Conservation (phyloP, 2,888 invertebrate species). For the Petrolisthes manimaculis region DNA sequence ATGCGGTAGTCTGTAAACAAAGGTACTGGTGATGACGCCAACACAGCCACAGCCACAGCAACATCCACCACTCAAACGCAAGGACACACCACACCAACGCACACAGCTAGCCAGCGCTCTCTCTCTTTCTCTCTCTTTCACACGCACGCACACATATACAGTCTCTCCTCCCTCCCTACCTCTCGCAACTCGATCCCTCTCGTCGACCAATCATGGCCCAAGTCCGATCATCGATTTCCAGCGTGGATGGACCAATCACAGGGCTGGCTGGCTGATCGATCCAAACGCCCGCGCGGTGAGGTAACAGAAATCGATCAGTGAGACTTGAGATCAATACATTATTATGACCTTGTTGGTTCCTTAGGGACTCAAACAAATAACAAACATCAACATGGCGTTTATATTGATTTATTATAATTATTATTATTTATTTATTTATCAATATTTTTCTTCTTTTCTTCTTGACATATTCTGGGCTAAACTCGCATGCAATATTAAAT, state of each 20-base stretch:
- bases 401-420: no score
- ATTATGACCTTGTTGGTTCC: no score
- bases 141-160: no score
- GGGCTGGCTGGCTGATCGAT: slow-evolving; percentile 39
- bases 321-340: slow-evolving; percentile 26
- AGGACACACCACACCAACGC: not conserved
- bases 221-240: slow-evolving; percentile 56
- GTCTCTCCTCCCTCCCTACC: not conserved
- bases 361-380: no score
- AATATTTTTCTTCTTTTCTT: no score
- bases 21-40: not conserved
- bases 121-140: no score
- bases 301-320: slow-evolving; percentile 35
- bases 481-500: no score
- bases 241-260: slow-evolving; percentile 43
- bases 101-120: not conserved
- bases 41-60: not conserved
- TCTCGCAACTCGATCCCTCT: slow-evolving; percentile 48
- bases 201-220: slow-evolving; percentile 47
- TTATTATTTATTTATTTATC: no score
- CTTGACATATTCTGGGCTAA: no score
- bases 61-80: not conserved
- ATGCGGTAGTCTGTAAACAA: no score
- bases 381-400: no score
- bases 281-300: slow-evolving; percentile 30